These are phyloP conservation scores for Rhagophthalmus giganteus DNA, from an alignment of 2,888 invertebrate genomes.

Conservation along the genomic window DNA sequence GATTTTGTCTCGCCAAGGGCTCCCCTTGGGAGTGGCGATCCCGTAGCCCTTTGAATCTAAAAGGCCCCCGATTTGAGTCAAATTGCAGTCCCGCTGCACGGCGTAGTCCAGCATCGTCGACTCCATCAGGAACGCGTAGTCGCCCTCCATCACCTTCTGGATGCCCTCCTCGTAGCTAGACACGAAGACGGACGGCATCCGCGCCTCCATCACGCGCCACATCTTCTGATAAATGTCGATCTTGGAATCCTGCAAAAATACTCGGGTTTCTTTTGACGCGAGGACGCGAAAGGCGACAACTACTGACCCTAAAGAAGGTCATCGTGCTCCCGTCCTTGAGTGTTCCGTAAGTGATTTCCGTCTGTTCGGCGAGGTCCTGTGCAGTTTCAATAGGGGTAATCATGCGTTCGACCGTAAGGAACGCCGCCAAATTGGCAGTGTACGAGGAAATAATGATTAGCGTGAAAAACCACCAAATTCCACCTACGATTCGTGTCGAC, in stretches of 20 bases:
- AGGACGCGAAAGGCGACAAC: not conserved
- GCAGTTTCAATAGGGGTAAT: constrained; percentile 95
- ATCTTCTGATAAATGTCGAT: constrained; percentile 88
- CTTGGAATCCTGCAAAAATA: constrained; percentile 77
- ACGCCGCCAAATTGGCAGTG: constrained; percentile 97
- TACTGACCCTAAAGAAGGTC: constrained; percentile 92
- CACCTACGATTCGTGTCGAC: constrained; percentile 93
- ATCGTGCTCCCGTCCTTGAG: constrained; percentile 93
- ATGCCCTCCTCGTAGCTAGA: constrained; percentile 91
- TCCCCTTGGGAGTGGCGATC: constrained; percentile 93
- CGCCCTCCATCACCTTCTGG: constrained; percentile 78
- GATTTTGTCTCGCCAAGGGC: constrained; percentile 96
- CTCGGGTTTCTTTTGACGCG: not conserved
- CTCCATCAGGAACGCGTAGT: constrained; percentile 98
- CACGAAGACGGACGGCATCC: constrained; percentile 81
- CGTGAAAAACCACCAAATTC: constrained; percentile 99
- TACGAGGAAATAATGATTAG: constrained; percentile 97
- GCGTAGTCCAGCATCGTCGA: constrained; percentile 96
- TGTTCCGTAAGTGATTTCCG: constrained; percentile 91
- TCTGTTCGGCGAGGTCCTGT: constrained; percentile 93
- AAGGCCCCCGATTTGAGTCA: constrained; percentile 95
- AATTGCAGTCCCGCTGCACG: constrained; percentile 92
- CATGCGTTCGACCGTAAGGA: constrained; percentile 95
- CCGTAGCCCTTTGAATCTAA: constrained; percentile 88
- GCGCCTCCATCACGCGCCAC: constrained; percentile 92